Evolutionary conservation across 2,888 invertebrate species (phyloP), one percentile per base, ranked within the genome.

Genomic region (Athrips mouffetella): DNA sequence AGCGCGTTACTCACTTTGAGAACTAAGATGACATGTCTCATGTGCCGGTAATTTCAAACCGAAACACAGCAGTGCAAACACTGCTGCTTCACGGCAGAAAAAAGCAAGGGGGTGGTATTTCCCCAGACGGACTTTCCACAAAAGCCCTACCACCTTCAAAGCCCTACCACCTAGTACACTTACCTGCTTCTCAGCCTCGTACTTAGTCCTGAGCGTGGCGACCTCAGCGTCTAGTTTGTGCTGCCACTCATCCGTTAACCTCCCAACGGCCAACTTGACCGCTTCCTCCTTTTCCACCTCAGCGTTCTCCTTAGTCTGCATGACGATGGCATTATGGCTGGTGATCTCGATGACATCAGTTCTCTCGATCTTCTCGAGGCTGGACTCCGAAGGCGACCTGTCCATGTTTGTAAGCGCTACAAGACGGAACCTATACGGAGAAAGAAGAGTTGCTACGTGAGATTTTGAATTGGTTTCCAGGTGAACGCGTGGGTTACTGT

Each of bases 361-460:
- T 2, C 92, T 89, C 76, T 94, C 94, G 15, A 93, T 91, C 76
- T 93, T 94, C 65, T 96, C 95, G 3, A 95, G 81, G 68, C 93
- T 94, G 1, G 91, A 91, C 59, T 95, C 94, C 4, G 94, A 94
- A 0, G 94, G 94, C 48, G 94, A 94, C 30, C 92, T 89, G 60
- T 94, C 93, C 91, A 94, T 92, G 40, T 91, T 92, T 7, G 91
- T 91, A 51, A 91, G 83, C 0, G 94, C 91, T 90, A 95, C 94
- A 51, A 95, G 80, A 53, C 93, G 92, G 76, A 92, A 94, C 59
- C 94, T 91, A 49, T 51, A 37, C 37, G 37, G 37, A 37, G 37
- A 37, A 37, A 20, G 37, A 37, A 37, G 20, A 37, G 37, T 37
- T 37, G 37, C 11, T 21, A 16, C 37, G 11, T 20, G 29, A 3